Base-by-base conservation (phyloP, 2,888 invertebrate genomes). In the Serrognathus titanus region DNA sequence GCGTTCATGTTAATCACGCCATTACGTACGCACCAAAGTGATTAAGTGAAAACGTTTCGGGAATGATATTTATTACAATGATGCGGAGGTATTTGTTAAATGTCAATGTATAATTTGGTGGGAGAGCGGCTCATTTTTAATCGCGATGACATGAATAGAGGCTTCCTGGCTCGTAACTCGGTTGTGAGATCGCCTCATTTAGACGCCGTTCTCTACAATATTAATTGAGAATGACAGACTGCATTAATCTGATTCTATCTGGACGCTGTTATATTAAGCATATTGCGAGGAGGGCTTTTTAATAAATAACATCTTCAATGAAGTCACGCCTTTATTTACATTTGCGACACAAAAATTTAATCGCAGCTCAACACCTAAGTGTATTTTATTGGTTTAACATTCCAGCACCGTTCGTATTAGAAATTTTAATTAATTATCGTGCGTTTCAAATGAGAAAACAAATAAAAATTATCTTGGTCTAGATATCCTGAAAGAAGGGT, bases 171-270 rank as follows among this genome's bases (percentile, higher is more conserved):
- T 68, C 58, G 61, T 60, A 63, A 64, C 69, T 63, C 66, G 66
- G 65, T 66, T 69, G 71, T 72, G 69, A 71, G 71, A 73, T 72
- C 71, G 70, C 68, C 71, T 75, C 75, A 74, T 75, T 75, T 73
- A 70, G 67, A 66, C 69, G 66, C 69, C 66, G 66, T 69, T 73
- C 69, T 66, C 69, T 69, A 60, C 66, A 68, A 72, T 74, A 75
- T 75, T 76, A 76, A 77, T 77, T 77, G 75, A 75, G 73, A 70
- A 74, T 73, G 76, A 75, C 76, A 72, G 70, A 68, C 68, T 71
- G 66, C 71, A 76, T 76, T 75, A 75, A 75, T 76, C 72, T 71
- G 71, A 69, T 72, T 70, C 71, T 68, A 70, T 46, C 35, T 49
- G 50, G 52, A 41, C 36, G 38, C 24, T 51, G 47, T 48, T 57